These are phyloP conservation scores for Danaus plexippus DNA, from an alignment of 1,140 invertebrate genomes.

Conservation along the genomic window DNA sequence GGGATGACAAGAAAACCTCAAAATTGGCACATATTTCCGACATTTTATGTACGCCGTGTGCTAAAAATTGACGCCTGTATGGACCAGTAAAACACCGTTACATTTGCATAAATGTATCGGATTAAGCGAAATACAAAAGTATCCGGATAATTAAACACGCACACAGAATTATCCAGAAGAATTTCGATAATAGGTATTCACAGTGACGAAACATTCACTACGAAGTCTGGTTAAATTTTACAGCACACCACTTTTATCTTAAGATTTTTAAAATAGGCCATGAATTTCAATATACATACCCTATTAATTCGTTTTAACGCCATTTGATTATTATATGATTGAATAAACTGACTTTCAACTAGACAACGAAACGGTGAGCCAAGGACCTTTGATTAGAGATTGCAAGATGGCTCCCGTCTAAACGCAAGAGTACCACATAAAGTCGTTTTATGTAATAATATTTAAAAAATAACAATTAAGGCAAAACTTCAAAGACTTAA, in stretches of 20 bases:
- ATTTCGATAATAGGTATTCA: constrained; percentile 71
- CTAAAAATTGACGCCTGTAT: constrained; percentile 61
- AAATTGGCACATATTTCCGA: constrained; percentile 69
- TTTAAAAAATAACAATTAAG: constrained; percentile 45
- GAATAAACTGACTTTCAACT: constrained; percentile 75
- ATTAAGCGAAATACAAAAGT: constrained; percentile 18
- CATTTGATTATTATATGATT: constrained; percentile 79
- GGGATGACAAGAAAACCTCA: constrained; percentile 57
- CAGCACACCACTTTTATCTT: constrained; percentile 52
- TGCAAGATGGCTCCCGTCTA: constrained; percentile 79
- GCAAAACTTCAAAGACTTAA: constrained; percentile 55
- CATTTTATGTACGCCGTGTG: constrained; percentile 71
- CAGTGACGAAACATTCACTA: constrained; percentile 73
- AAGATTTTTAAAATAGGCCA: constrained; percentile 55
- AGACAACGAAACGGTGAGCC: constrained; percentile 76
- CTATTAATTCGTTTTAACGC: constrained; percentile 97
- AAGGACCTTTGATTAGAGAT: constrained; percentile 78
- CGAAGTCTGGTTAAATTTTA: constrained; percentile 70
- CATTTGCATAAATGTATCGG: constrained; percentile 12
- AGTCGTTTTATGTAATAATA: constrained; percentile 69
- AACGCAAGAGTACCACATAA: constrained; percentile 74
- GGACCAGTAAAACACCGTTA: constrained; percentile 44
- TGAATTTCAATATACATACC: constrained; percentile 77
- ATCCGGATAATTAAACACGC: constrained; percentile 39
- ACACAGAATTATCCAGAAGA: constrained; percentile 69